These are phyloP conservation scores for Lasioglossum lativentre DNA, from an alignment of 2,888 invertebrate genomes.

Conservation along the genomic window DNA sequence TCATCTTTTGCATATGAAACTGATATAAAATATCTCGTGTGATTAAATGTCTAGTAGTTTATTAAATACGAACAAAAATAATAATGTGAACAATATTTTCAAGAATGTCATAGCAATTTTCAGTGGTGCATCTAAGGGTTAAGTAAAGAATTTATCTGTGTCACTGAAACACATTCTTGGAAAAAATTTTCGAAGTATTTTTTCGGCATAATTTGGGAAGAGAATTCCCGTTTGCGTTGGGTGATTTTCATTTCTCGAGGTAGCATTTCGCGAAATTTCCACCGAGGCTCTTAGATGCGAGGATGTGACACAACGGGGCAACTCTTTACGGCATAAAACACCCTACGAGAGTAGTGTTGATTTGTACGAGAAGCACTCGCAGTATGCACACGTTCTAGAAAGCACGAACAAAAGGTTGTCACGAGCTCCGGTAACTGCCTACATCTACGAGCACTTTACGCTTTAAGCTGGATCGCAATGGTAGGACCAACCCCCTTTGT, in stretches of 20 bases:
- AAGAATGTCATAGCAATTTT: no score
- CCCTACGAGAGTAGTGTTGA: conserved; percentile 37
- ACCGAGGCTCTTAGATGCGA: background rate
- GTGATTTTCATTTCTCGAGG: background rate
- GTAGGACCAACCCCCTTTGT: conserved; percentile 35
- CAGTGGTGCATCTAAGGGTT: no score
- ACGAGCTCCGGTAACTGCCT: conserved; percentile 46
- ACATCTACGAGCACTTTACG: conserved; percentile 36
- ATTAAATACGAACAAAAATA: no score
- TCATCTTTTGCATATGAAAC: no score
- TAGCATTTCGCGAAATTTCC: background rate
- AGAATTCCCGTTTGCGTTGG: background rate
- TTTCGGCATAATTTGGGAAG: background rate
- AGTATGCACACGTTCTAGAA: conserved; percentile 54
- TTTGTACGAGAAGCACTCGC: conserved; percentile 40
- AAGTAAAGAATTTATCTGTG: no score
- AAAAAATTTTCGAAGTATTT: background rate
- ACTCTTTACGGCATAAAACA: background rate
- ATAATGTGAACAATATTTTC: no score
- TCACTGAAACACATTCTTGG: no score
- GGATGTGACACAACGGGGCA: background rate
- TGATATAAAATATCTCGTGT: no score
- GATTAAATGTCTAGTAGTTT: no score
- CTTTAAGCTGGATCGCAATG: conserved; percentile 1
- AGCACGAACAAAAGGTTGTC: conserved; percentile 53